Evolutionary conservation across 23 tunicate species (phyloP), one percentile per base, ranked within the genome.

Genomic region (Oikopleura albicans): DNA sequence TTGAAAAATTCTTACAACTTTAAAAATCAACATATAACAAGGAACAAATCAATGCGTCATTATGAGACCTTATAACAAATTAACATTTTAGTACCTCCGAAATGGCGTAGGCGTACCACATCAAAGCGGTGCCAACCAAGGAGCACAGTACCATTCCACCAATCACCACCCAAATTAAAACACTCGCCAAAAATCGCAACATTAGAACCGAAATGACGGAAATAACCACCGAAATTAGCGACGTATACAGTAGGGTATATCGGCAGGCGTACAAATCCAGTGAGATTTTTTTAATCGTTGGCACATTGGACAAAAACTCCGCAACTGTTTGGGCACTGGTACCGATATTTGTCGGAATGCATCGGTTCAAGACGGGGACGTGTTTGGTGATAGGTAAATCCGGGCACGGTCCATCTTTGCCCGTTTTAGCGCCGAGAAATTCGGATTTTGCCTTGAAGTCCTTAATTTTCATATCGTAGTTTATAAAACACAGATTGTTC

Each of bases 41-140:
- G n/a, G n/a, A n/a, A n/a, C n/a, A n/a, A n/a, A n/a, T n/a, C n/a
- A n/a, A n/a, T n/a, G n/a, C n/a, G n/a, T n/a, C n/a, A n/a, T n/a
- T n/a, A n/a, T n/a, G n/a, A n/a, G n/a, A n/a, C n/a, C n/a, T n/a
- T n/a, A n/a, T n/a, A n/a, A n/a, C n/a, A n/a, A n/a, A n/a, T n/a
- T n/a, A n/a, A n/a, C n/a, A n/a, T n/a, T n/a, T n/a, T n/a, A n/a
- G 22, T 49, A 49, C 22, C 12, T 22, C 63, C 22, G 63, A 12
- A 71, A 71, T 71, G 4, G 79, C 79, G 35, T 71, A 71, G 34
- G 79, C 27, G 37, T 71, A 71, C 79, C 79, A 71, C 79, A 71
- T 22, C 4, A 71, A 37, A 2, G 36, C 79, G 35, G 79, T 71
- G 2, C 37, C 79, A 71, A 31, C 33, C 4, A 71, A 29, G 28